Evolutionary conservation across 1,140 invertebrate species (phyloP).

Genomic region (Melipona quadrifasciata): DNA sequence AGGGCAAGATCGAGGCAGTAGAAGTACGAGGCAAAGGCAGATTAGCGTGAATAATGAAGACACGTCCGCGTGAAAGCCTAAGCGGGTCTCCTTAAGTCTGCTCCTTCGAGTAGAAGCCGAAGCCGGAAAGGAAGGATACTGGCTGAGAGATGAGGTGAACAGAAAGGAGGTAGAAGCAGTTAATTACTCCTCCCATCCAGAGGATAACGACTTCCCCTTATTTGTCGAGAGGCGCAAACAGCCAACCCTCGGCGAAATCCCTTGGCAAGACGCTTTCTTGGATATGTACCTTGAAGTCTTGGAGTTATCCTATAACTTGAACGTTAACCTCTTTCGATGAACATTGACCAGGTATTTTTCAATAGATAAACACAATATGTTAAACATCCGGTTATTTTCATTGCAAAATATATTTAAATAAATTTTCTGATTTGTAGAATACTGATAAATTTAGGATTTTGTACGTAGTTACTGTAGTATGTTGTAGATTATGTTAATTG

Average conservation of each 20-base stretch:
- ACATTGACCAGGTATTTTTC: background rate
- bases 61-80: conserved; percentile 78
- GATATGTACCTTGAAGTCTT: conserved; percentile 43
- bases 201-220: conserved; percentile 80
- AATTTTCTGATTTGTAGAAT: background rate
- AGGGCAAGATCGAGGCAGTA: conserved; percentile 51
- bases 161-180: conserved; percentile 73
- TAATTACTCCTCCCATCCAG: conserved; percentile 79
- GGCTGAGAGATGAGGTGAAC: conserved; percentile 58
- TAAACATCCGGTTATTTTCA: background rate
- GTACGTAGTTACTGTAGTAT: background rate
- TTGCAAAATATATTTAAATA: background rate
- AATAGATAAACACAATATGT: background rate
- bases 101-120: conserved; percentile 76
- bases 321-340: conserved; percentile 5
- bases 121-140: conserved; percentile 65
- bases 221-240: conserved; percentile 79
- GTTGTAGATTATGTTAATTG: background rate
- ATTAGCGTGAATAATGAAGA: conserved; percentile 80
- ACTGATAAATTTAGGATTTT: background rate
- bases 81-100: conserved; percentile 75
- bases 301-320: conserved; percentile 12
- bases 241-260: conserved; percentile 72
- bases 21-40: conserved; percentile 74
- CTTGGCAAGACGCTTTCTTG: conserved; percentile 72